A percentile compares a stretch with the other conserved stretches of the same genome.
These are phyloP conservation scores for Colaptes auratus DNA, from an alignment of 2,113 vertebrate species.

Conservation along the genomic window DNA sequence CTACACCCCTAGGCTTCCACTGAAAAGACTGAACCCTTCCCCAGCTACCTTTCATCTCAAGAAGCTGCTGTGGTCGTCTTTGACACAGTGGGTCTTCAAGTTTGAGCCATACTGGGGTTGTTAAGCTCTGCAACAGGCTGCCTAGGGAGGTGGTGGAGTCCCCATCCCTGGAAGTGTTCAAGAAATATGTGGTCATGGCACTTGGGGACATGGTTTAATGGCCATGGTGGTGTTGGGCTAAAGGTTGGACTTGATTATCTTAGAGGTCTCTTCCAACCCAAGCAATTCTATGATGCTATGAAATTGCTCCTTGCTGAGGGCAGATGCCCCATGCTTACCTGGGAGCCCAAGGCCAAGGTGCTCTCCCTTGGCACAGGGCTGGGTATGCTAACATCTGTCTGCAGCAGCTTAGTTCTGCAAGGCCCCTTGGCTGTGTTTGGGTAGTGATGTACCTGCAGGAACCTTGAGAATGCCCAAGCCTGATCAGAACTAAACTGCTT, in stretches of 20 bases:
- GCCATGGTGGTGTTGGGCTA: no score
- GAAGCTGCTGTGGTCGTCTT: neutral
- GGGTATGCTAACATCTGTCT: rapidly evolving
- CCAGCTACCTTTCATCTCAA: neutral
- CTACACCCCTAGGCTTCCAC: neutral
- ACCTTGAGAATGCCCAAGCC: neutral
- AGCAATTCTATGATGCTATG: no score
- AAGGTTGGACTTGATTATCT: no score
- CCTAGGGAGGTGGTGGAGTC: no score
- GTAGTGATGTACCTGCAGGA: neutral
- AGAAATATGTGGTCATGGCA: no score
- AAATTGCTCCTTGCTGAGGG: no score
- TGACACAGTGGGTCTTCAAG: neutral
- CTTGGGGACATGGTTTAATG: no score
- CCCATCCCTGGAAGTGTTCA: no score
- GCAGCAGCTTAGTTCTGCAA: neutral
- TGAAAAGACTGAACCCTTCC: neutral
- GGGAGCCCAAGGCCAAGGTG: neutral
- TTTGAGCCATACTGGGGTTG: neutral
- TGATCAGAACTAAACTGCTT: neutral
- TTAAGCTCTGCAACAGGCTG: no score
- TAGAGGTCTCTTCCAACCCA: no score
- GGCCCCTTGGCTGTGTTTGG: neutral
- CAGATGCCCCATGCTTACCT: neutral
- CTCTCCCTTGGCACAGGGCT: neutral